Evolutionary conservation across 2,113 vertebrate species (phyloP), one percentile per base, ranked within the genome.

Genomic region (Hemicordylus capensis): DNA sequence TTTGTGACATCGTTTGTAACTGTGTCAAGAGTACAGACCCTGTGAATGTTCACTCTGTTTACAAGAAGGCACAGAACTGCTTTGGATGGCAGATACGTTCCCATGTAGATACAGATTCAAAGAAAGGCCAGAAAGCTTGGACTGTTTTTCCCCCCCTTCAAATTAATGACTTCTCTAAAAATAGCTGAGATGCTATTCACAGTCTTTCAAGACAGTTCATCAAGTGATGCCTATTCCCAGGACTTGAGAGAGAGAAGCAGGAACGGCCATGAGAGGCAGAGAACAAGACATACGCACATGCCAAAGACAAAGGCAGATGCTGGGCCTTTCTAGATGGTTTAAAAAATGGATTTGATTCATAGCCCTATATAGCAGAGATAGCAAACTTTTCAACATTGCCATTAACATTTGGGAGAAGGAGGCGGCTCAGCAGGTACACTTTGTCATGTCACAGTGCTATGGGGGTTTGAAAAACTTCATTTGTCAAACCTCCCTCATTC

Each of bases 141-240:
- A 8, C 39, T 20, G 24, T 12, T 8, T 63, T n/a, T 9, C 48
- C 48, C 26, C 4, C 12, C 17, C 31, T 6, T 39, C 12, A 37
- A 84, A 51, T 82, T 42, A 78, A 70, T 85, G 39, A 26, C 51
- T 78, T 85, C 39, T 78, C 83, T 59, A 78, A 85, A 85, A 78
- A 85, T 85, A 85, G n/a, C 63, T 48, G 67, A 69, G 37, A 85
- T 77, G 34, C 75, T 85, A 85, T 85, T 78, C 83, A 69, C 75
- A 85, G 64, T n/a, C 75, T 85, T 85, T 78, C 83, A 85, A 46
- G 54, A 85, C 54, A 44, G 51, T 85, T 85, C 54, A 46, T 70
- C 48, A 77, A 84, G 64, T 78, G 39, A 70, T 85, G 64, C 7
- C 63, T 78, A 26, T 78, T 78, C 66, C 37, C 63, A 56, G 51